Evolutionary conservation across 2,797 vertebrate genomes (phyloP), one percentile per base, ranked within the genome.

Genomic region (Acanthopagrus latus): DNA sequence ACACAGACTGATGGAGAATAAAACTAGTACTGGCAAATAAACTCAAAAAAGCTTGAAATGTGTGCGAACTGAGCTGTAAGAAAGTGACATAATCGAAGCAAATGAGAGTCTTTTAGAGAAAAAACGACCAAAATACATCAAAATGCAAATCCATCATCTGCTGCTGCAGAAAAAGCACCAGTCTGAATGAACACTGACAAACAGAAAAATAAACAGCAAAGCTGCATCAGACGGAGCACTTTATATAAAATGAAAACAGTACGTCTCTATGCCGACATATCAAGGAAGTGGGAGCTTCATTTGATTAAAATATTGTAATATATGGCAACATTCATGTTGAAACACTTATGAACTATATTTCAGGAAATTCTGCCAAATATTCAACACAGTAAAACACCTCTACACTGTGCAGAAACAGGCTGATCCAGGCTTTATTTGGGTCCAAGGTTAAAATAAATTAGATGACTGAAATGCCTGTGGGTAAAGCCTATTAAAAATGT

Each of bases 11-110:
- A 68, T 64, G 52, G 60, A 60, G 50, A 60, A 68, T 68, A 62
- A 70, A 76, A 65, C 57, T 64, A 48, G 29, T 27, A 66, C 57
- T 50, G 66, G 64, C 50, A 52, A 9, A 44, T 9, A 69, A 63
- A 69, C 23, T 74, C 48, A 65, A 64, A 76, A 46, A 75, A 63
- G 10, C n/a, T 64, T 1, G 11, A 50, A 51, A 58, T 60, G 58
- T 51, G 58, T 74, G 29, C 23, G 29, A 76, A 50, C 44, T 57
- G 38, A 38, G 38, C 20, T 5, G 20, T 70, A 25, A 66, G 52
- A 85, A 76, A 63, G 38, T 51, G 27, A 71, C 44, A 50, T 44
- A 71, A 62, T 73, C 12, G 54, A 74, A 76, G 9, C 27, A 77
- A 72, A 78, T 72, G 44, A 81, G 47, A 21, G 25, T 74, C 55